A percentile compares a stretch with the other conserved stretches of the same genome.
phyloP scores from a whole-genome alignment of 2,888 invertebrate genomes.

The Camponotus fellah region DNA sequence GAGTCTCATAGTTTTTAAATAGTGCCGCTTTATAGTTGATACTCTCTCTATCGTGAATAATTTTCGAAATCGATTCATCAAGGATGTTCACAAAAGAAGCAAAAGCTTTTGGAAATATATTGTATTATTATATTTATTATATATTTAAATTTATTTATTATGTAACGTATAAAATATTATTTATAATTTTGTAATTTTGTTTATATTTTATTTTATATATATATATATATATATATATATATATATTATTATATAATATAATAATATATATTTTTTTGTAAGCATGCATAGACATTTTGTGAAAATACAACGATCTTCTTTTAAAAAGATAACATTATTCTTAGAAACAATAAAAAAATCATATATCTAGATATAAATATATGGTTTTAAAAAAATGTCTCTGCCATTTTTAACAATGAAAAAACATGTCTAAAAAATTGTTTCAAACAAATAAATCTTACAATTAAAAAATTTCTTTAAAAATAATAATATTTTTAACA shows the following conservation, averaged over 20 bases:
- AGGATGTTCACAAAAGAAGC: constrained; percentile 29
- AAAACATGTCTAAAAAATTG: background rate
- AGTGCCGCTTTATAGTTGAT: constrained; percentile 55
- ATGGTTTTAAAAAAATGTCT: background rate
- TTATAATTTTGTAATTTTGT: background rate
- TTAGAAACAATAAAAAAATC: background rate
- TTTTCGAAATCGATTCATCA: constrained; percentile 38
- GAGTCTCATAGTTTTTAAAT: constrained; percentile 69
- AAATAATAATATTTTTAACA: background rate
- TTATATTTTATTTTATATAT: background rate
- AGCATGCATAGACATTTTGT: background rate
- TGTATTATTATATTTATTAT: constrained; percentile 2
- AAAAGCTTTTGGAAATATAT: background rate
- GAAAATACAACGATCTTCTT: background rate
- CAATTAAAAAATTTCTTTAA: background rate
- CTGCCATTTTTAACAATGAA: background rate
- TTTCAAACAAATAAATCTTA: background rate
- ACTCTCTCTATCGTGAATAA: constrained; percentile 35
- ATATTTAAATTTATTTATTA: background rate
- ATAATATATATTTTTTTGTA: background rate
- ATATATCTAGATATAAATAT: too few species aligned
- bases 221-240: background rate
- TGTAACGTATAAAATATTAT: background rate
- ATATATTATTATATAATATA: background rate
- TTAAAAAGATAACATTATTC: background rate